Base-by-base conservation (phyloP, 2,888 invertebrate species). In the Drosophila recens region DNA sequence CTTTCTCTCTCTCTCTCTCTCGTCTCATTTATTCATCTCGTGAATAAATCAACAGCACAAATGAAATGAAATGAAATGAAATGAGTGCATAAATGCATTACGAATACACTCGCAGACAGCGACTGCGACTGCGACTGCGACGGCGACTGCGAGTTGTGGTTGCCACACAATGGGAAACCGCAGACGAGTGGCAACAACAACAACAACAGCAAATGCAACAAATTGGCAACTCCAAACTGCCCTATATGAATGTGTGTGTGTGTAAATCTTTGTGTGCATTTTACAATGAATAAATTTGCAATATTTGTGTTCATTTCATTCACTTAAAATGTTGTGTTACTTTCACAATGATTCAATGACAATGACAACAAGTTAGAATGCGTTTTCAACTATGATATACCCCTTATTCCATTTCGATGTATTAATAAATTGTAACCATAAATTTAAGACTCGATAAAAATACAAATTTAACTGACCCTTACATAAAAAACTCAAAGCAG, bases 261-360 rank as follows among this genome's bases (percentile, higher is more conserved):
- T 46, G 48, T 58, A 38, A 48, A 17, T 11, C 34, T 11, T n/a
- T 33, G 42, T 23, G 59, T 66, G 48, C 40, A 62, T 53, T 63
- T 70, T 53, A 66, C 80, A 72, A 87, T 82, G 82, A 87, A 89
- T 80, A 87, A 80, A 89, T 87, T 82, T 78, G 73, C 85, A 78
- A 82, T 87, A 86, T 89, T 82, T 85, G 86, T 75, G 87, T 89
- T 72, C 85, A 75, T 87, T 81, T 75, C 79, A 76, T 85, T 76
- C 87, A 87, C 84, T 85, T 87, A 86, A 86, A 86, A 82, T 82
- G 67, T 79, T 79, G 75, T 74, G 76, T 76, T 76, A 49, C 62
- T 69, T 65, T 40, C 42, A 59, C 74, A 79, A 56, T 63, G 67
- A 42, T 40, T 58, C 57, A 67, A 48, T 34, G 57, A 33, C 46